Evolutionary conservation across 1,140 invertebrate genomes (phyloP).

Genomic region (Anoplophora glabripennis): DNA sequence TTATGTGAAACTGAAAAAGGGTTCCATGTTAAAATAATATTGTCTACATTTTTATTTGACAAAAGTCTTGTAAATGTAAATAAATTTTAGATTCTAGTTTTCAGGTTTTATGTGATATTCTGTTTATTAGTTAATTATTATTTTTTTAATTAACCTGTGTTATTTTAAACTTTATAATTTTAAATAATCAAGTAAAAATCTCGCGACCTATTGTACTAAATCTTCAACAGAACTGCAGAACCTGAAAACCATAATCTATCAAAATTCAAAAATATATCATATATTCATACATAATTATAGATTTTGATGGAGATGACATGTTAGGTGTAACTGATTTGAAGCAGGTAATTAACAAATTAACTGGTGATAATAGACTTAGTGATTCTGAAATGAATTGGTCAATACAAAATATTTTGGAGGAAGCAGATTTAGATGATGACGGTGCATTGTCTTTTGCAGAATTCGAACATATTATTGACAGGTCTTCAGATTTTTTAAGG

Average conservation of each 20-base stretch:
- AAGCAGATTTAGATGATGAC: slow-evolving; percentile 91
- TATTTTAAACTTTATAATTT: neutral
- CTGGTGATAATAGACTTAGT: slow-evolving; percentile 62
- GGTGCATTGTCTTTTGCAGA: slow-evolving; percentile 88
- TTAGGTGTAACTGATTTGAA: slow-evolving; percentile 71
- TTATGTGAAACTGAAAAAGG: no score
- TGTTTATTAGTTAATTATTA: neutral
- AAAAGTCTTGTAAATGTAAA: no score
- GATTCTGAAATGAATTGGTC: slow-evolving; percentile 70
- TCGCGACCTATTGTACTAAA: neutral
- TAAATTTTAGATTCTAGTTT: no score
- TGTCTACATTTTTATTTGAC: no score
- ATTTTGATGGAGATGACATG: slow-evolving; percentile 93
- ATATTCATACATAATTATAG: slow-evolving; percentile 51
- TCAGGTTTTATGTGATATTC: no score
- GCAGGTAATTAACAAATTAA: slow-evolving; percentile 70
- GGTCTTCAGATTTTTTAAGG: slow-evolving; percentile 87
- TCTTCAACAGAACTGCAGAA: neutral
- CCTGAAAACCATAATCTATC: no score
- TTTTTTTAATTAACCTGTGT: neutral
- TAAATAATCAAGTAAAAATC: neutral
- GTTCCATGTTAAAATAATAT: no score
- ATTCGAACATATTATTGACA: slow-evolving; percentile 92
- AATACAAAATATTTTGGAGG: slow-evolving; percentile 76
- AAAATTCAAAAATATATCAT: no score